Conservation (phyloP, 2,113 vertebrate species). For the Corvus cornix region DNA sequence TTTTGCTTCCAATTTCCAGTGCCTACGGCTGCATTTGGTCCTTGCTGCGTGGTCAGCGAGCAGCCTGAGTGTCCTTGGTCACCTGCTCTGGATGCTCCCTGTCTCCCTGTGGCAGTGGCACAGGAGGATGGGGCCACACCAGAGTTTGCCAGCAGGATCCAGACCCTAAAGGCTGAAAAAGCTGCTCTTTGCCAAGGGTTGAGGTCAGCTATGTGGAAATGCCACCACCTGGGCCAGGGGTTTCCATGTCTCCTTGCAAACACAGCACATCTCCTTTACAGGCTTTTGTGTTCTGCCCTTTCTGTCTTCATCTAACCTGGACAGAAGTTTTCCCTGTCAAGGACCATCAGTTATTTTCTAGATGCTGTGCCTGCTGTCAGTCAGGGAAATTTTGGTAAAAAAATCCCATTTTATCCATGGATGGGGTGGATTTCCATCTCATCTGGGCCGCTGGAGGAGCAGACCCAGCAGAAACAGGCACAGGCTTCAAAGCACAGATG, state of each 20-base stretch:
- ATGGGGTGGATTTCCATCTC: background rate
- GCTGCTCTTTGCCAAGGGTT: fast-evolving
- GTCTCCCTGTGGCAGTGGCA: background rate
- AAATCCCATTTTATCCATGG: background rate
- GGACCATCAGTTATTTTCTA: background rate
- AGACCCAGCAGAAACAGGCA: background rate
- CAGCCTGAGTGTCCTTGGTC: background rate
- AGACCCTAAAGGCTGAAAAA: background rate
- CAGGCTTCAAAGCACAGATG: no score
- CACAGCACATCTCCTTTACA: background rate
- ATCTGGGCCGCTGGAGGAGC: background rate
- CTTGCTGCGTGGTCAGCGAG: background rate
- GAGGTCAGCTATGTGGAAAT: background rate
- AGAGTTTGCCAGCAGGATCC: background rate
- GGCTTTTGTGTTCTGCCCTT: background rate
- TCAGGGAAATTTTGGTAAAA: background rate
- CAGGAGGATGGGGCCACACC: no score
- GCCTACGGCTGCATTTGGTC: background rate
- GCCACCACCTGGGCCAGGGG: background rate
- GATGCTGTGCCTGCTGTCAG: background rate
- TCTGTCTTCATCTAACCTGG: background rate
- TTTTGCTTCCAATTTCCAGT: background rate
- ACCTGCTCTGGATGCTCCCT: fast-evolving
- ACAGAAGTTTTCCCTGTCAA: background rate
- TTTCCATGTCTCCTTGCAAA: background rate